Evolutionary conservation across 2,113 vertebrate genomes (phyloP), one percentile per base, ranked within the genome.

Genomic region (Lepidiolamprologus cunningtoni): DNA sequence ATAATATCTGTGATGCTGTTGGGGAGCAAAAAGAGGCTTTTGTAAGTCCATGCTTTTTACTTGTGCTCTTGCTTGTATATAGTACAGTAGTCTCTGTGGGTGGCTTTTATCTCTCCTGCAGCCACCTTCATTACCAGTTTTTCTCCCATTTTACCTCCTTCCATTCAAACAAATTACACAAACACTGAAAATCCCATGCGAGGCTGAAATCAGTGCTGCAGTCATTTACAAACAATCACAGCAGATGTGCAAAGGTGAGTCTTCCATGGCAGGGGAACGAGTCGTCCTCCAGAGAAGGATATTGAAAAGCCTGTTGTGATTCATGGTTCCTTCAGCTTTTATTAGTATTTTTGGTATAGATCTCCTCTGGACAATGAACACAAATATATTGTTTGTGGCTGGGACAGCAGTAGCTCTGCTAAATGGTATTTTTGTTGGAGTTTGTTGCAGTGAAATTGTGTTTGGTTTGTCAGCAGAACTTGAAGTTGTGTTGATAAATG

Each of bases 211-310:
- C 93, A 92, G 88, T 93, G 84, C 84, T 47, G 66, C 83, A 87
- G 81, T 94, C 93, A 93, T 93, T 92, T 89, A 87, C 87, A 90
- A 91, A 92, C 90, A 92, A 84, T 91, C 87, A 84, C 47, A 88
- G 71, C 86, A 81, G 83, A 90, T 28, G 28, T 82, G 87, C 73
- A 82, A 80, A 89, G 82, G 86, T 88, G 87, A 57, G 71, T 87
- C n/a, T 79, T 78, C 11, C 14, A 4, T 40, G 33, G 85, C 57
- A 55, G 82, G 45, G n/a, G 79, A 85, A 47, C 19, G 82, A 71
- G 80, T 87, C 14, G 73, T 84, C 55, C 84, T 88, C 79, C 81
- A 37, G 86, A 85, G 89, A 31, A 52, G 45, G 42, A 86, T 80
- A 87, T 81, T 82, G 73, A 88, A 91, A 87, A 82, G 28, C 17